Base-by-base conservation (phyloP, 2,888 invertebrate genomes). In the Eupithecia tripunctaria region DNA sequence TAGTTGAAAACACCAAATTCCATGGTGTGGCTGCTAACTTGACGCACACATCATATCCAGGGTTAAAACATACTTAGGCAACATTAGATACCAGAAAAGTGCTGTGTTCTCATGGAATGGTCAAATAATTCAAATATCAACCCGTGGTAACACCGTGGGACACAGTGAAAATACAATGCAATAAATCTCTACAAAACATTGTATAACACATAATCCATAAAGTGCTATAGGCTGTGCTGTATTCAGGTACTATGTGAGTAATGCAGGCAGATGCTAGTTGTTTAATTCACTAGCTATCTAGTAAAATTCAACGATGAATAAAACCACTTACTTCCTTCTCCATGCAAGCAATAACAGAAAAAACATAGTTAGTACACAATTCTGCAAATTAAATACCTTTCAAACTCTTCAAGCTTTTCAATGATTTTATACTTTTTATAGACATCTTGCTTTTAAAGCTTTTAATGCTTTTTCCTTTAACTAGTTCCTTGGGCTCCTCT, bases 401-500 rank as follows among this genome's bases (percentile, higher is more conserved):
- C 73, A 78, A 79, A 75, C 88, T 87, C 79, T 83, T 76, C 0
- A 56, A 1, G 80, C 84, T 73, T 62, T 76, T 76, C 25, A 25
- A 80, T 72, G 38, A 83, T 83, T 51, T 84, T 82, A 76, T 72
- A 62, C 85, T 83, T 73, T 86, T 86, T 71, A 84, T 71, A 78
- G 85, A 84, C 65, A 85, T 85, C 51, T 77, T 68, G 68, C 84
- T 82, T 71, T 87, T 88, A 72, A 78, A 67, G 68, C 84, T 82
- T 71, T 87, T 88, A 72, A 21, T 6, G 32, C 3, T 10, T 64
- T 25, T 64, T 36, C 38, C 64, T 38, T 29, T 27, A 15, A 2
- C 32, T 63, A 67, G 47, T 51, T 65, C 63, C 70, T 70, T 27
- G 0, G 68, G 43, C 4, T 74, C 80, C 2, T 71, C 71, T 2